Conservation (phyloP, 2,888 invertebrate genomes). For the Aphidoletes aphidimyza region DNA sequence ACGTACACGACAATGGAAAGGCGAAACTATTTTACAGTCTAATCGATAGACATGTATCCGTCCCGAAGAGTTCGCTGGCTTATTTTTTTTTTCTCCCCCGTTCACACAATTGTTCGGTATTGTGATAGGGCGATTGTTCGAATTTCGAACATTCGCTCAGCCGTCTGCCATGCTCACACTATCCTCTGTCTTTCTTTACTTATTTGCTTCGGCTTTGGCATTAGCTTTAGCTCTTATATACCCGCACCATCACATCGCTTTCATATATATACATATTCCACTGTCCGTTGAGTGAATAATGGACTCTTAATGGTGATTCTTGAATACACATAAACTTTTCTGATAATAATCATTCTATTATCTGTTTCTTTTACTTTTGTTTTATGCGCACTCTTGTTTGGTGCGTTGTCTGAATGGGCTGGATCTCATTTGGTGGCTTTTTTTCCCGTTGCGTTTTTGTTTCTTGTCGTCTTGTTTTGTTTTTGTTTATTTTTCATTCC, state of each 20-base stretch:
- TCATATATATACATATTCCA: conserved; percentile 24
- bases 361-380: conserved; percentile 1
- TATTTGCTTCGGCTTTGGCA: background rate
- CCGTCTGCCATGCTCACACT: background rate
- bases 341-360: conserved; percentile 46
- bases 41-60: conserved; percentile 25
- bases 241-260: background rate
- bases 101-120: background rate
- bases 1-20: background rate
- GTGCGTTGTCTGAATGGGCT: background rate
- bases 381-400: background rate
- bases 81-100: background rate
- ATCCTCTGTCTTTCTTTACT: background rate
- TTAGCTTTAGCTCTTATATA: background rate
- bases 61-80: background rate
- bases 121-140: background rate
- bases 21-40: conserved; percentile 32
- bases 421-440: background rate
- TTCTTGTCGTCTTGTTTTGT: background rate
- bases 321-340: conserved; percentile 22
- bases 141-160: background rate
- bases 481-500: too few species aligned
- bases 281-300: conserved; percentile 42
- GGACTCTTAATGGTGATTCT: conserved; percentile 51
- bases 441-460: background rate